A percentile compares a stretch with the other conserved stretches of the same genome.
These are phyloP conservation scores for Hypanus sabinus DNA, from an alignment of 2,113 vertebrate genomes.

Conservation along the genomic window DNA sequence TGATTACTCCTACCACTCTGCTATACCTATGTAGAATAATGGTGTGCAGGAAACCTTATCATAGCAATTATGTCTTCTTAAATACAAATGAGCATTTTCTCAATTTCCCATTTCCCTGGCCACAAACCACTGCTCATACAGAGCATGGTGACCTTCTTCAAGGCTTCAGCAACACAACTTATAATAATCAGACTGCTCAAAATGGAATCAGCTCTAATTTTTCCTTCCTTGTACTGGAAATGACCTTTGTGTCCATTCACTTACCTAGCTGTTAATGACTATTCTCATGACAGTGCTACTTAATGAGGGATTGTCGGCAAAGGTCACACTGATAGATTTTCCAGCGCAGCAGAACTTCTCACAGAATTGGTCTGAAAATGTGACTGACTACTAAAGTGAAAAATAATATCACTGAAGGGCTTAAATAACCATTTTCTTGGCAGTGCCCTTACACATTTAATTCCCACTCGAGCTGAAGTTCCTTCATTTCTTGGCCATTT, in stretches of 20 bases:
- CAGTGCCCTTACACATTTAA: neutral
- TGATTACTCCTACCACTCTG: neutral
- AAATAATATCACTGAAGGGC: neutral
- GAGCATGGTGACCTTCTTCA: neutral
- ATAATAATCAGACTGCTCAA: neutral
- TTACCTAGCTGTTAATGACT: neutral
- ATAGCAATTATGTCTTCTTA: slow-evolving; percentile 13
- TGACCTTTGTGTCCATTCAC: neutral
- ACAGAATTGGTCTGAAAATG: neutral
- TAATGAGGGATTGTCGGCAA: neutral
- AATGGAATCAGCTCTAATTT: neutral
- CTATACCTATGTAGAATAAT: neutral
- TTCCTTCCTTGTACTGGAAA: neutral
- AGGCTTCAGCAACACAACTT: neutral
- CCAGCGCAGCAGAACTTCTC: neutral
- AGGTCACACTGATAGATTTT: neutral
- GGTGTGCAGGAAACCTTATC: slow-evolving; percentile 19
- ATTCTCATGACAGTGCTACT: neutral
- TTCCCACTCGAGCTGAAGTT: neutral
- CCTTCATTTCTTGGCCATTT: neutral
- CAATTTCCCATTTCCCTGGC: neutral
- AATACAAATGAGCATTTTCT: slow-evolving; percentile 17
- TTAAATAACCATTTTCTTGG: neutral
- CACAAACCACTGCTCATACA: neutral
- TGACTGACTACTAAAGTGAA: neutral